Conservation (phyloP, 2,888 invertebrate species). For the Rhamnusium bicolor region DNA sequence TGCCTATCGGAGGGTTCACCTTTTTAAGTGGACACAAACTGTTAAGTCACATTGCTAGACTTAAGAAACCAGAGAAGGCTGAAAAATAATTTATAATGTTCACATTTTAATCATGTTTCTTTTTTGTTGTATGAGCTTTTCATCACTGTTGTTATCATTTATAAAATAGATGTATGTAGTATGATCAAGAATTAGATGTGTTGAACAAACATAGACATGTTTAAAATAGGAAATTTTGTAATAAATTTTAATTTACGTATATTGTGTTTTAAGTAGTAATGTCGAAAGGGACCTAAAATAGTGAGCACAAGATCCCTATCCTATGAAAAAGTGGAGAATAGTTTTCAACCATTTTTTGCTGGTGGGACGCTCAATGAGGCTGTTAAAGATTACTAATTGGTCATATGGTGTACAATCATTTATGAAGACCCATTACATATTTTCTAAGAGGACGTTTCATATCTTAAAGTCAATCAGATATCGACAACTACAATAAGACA, state of each 20-base stretch:
- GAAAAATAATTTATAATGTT: slow-evolving; percentile 40
- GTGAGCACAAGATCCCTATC: too few relatives aligned
- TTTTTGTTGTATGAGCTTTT: slow-evolving; percentile 11
- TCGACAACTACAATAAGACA: too few relatives aligned
- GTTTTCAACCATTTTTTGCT: too few relatives aligned
- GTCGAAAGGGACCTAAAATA: too few relatives aligned
- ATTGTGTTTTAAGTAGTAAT: background rate
- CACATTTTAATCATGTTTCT: slow-evolving; percentile 1
- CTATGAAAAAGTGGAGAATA: too few relatives aligned
- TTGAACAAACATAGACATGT: background rate
- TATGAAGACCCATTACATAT: too few relatives aligned
- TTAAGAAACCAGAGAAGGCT: slow-evolving; percentile 54
- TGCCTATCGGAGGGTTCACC: slow-evolving; percentile 88
- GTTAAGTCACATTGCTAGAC: slow-evolving; percentile 83
- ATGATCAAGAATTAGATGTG: background rate
- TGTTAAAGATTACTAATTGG: too few relatives aligned
- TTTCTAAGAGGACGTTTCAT: too few relatives aligned
- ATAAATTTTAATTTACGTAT: slow-evolving; percentile 9
- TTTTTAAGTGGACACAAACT: slow-evolving; percentile 95
- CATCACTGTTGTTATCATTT: background rate
- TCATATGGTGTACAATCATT: too few relatives aligned
- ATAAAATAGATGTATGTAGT: background rate
- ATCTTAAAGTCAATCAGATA: too few relatives aligned
- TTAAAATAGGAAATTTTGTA: background rate
- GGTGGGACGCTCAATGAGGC: too few relatives aligned